A percentile compares a stretch with the other conserved stretches of the same genome.
Evolutionary conservation across 2,888 invertebrate genomes (phyloP).

Genomic region (Lochmaea capreae): DNA sequence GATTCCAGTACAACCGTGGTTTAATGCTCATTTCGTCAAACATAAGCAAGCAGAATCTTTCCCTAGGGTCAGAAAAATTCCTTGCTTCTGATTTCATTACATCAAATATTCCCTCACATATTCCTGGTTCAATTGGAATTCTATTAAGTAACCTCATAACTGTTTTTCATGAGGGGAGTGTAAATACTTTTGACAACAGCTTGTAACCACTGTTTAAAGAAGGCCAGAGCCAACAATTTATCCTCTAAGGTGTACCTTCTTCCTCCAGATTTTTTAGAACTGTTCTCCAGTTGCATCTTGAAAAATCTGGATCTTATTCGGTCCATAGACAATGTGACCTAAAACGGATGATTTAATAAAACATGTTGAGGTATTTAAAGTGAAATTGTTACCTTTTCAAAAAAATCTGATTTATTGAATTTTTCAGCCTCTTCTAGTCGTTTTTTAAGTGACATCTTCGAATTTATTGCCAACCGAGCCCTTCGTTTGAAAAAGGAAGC

Average conservation of each 20-base stretch:
- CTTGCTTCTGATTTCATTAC: conserved; percentile 14
- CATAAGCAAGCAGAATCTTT: conserved; percentile 35
- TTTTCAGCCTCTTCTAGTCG: too few relatives aligned
- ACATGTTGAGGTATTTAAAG: too few relatives aligned
- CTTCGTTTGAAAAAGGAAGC: too few relatives aligned
- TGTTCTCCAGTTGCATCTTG: neutral
- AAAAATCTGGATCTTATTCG: neutral
- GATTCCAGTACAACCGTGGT: conserved; percentile 18
- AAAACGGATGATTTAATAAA: too few relatives aligned
- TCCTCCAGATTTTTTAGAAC: neutral
- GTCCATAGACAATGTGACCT: neutral
- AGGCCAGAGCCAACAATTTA: neutral
- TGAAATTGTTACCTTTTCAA: too few relatives aligned
- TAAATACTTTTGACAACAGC: too few relatives aligned
- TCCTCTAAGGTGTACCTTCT: neutral
- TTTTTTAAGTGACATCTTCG: too few relatives aligned
- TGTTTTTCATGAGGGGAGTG: too few relatives aligned
- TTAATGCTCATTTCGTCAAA: conserved; percentile 46
- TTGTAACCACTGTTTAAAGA: neutral
- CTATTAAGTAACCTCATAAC: conserved; percentile 42
- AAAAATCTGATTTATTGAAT: too few relatives aligned
- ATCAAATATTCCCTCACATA: too few relatives aligned
- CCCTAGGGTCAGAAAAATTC: conserved; percentile 5
- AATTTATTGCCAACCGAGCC: too few relatives aligned
- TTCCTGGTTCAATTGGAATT: conserved; percentile 41